phyloP scores from a whole-genome alignment of 2,888 invertebrate species.

The Yponomeuta cagnagella region DNA sequence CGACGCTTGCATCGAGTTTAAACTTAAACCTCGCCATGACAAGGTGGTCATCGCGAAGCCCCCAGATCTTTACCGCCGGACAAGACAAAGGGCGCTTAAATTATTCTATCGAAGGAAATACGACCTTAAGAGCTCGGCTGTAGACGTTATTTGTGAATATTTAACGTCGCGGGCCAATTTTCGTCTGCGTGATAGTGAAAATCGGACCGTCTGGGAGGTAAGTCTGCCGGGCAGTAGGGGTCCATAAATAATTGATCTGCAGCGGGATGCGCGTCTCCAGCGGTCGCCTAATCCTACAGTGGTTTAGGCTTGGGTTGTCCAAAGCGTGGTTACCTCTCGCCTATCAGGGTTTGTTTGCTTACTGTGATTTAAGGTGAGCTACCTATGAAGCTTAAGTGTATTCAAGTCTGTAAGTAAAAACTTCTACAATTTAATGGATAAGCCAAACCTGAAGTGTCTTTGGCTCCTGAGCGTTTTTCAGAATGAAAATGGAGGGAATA shows the following conservation, averaged over 20 bases:
- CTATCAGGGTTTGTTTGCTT: constrained; percentile 33
- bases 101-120: constrained; percentile 63
- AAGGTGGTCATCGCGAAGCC: constrained; percentile 73
- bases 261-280: constrained; percentile 53
- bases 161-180: constrained; percentile 61
- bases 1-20: constrained; percentile 37
- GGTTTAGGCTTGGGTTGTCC: constrained; percentile 14
- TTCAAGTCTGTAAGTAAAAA: background rate
- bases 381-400: background rate
- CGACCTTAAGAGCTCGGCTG: constrained; percentile 54
- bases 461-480: background rate
- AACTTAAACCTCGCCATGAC: constrained; percentile 60
- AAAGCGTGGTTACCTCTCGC: background rate
- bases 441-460: background rate
- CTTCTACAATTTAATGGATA: background rate
- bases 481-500: too few relatives aligned
- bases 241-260: constrained; percentile 73
- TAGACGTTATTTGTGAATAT: constrained; percentile 65
- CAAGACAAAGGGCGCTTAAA: constrained; percentile 71
- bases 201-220: constrained; percentile 68
- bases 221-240: constrained; percentile 57
- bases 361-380: background rate
- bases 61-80: constrained; percentile 60
- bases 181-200: constrained; percentile 60
- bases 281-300: constrained; percentile 58